A percentile compares a stretch with the other conserved stretches of the same genome.
phyloP scores from a whole-genome alignment of 2,113 vertebrate genomes.

The Actenoides lindsayi region DNA sequence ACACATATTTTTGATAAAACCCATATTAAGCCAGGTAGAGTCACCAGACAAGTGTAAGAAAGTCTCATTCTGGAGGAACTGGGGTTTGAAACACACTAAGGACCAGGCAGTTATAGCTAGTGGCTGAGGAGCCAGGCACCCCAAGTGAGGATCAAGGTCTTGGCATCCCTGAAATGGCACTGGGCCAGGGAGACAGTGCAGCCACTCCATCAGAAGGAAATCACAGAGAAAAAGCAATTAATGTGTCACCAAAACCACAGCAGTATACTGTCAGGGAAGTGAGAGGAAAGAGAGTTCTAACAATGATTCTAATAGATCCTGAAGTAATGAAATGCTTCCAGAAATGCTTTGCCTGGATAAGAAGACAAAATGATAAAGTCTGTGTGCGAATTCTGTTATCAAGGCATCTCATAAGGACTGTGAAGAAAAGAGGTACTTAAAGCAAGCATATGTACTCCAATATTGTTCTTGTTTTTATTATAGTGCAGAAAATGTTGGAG shows the following conservation, averaged over 20 bases:
- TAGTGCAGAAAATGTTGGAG: neutral
- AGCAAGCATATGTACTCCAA: neutral
- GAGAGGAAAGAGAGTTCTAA: neutral
- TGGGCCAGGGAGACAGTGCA: neutral
- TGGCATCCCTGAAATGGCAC: neutral
- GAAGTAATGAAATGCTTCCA: conserved; percentile 45
- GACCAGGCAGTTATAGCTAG: neutral
- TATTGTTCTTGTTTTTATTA: neutral
- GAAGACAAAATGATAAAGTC: neutral
- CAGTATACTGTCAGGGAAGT: neutral
- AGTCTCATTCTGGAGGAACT: neutral
- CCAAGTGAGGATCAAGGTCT: neutral
- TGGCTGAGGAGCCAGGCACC: neutral
- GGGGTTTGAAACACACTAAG: neutral
- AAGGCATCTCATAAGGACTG: neutral
- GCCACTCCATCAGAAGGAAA: neutral
- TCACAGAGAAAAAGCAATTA: neutral
- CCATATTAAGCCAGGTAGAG: neutral
- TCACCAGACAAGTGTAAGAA: neutral
- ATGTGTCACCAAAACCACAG: neutral
- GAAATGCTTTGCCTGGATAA: neutral
- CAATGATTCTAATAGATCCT: neutral
- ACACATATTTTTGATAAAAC: neutral
- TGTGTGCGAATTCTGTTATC: neutral
- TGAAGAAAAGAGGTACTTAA: conserved; percentile 4